Evolutionary conservation across 2,113 vertebrate species (phyloP), one percentile per base, ranked within the genome.

Genomic region (Atractosteus spatula): DNA sequence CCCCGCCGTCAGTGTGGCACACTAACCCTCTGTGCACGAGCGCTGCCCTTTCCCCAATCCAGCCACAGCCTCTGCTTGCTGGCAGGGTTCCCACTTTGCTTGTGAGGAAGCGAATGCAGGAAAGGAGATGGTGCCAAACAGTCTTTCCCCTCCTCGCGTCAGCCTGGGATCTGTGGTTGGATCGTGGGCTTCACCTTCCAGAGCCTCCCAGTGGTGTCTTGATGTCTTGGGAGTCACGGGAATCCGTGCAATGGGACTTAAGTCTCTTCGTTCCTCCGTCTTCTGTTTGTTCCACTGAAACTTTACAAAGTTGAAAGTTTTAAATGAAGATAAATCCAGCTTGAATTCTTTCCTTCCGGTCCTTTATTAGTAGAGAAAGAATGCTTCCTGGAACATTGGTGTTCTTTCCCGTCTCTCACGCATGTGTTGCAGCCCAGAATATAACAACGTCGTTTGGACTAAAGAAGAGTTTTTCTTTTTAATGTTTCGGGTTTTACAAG

Each of bases 151-250:
- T 29, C 29, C 29, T 17, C 10, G 62, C 5, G 10, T 8, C 8
- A 5, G 5, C n/a, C 16, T 41, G 16, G 6, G 6, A 29, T 6
- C 10, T 64, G 41, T 41, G 73, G 68, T 75, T 75, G 70, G 70
- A 64, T 16, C 70, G 47, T 71, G 75, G 63, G 45, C 44, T 76
- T 67, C 65, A 64, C 69, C 57, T 62, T 14, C 7, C 71, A 59
- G 65, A 75, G 41, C 55, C 71, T 42, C 14, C 68, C 44, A 6
- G 2, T 16, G 41, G 11, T 57, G 13, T 14, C 51, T 69, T 16
- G 43, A 42, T 42, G 54, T 3, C 54, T 7, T 3, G 55, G 8
- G 29, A 44, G 66, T 57, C 12, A 12, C 16, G 8, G 45, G 43
- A 55, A 55, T 11, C 11, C 12, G 7, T 51, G 47, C 5, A 67